These are phyloP conservation scores for Phoxinus phoxinus DNA, from an alignment of 2,113 vertebrate species.

Conservation along the genomic window DNA sequence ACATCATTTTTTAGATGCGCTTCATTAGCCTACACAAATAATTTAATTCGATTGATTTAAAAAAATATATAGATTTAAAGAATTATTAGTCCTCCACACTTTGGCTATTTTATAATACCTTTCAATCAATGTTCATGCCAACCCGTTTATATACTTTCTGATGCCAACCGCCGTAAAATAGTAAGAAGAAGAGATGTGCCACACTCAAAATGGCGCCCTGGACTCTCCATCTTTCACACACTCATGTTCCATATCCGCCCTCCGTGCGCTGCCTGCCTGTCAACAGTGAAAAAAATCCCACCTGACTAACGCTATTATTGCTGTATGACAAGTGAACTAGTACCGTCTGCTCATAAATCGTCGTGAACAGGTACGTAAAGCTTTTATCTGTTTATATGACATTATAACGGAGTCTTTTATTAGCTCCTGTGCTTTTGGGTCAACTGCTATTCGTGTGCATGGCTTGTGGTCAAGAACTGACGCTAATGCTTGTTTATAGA, in stretches of 20 bases:
- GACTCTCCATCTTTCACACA: not conserved
- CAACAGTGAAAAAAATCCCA: not conserved
- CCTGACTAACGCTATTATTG: not conserved
- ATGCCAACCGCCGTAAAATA: too few relatives aligned
- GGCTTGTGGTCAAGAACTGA: not conserved
- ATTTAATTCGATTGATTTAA: too few relatives aligned
- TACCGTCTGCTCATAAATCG: not conserved
- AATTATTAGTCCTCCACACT: too few relatives aligned
- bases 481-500: not conserved
- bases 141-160: too few relatives aligned
- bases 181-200: not conserved
- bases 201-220: constrained; percentile 33
- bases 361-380: not conserved
- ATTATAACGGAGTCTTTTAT: not conserved
- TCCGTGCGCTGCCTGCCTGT: not conserved
- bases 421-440: not conserved
- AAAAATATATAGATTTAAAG: too few relatives aligned
- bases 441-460: not conserved
- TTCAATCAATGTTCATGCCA: too few relatives aligned
- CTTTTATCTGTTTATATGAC: not conserved
- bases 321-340: not conserved
- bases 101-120: too few relatives aligned
- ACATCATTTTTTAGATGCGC: too few relatives aligned
- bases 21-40: too few relatives aligned
- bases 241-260: not conserved